Percentiles rank a stretch among this genome's conserved stretches.
Conservation (phyloP, 2,113 vertebrate species). For the Tonatia bakeri region DNA sequence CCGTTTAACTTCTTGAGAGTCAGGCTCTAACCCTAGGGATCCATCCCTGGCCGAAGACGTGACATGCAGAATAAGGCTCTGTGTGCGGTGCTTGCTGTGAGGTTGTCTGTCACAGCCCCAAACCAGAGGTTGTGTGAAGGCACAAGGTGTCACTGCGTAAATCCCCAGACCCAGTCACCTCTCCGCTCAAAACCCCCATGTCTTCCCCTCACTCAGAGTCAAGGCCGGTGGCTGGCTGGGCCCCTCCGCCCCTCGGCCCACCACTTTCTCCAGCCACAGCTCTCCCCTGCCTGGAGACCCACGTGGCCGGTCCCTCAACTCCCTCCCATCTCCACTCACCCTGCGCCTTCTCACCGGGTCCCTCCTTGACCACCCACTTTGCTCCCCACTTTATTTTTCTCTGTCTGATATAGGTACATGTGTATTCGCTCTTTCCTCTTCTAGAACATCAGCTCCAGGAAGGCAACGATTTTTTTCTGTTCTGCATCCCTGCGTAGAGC, state of each 20-base stretch:
- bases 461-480: not conserved
- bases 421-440: not conserved
- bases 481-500: not conserved
- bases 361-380: not conserved
- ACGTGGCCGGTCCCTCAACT: fast-evolving
- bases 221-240: not conserved
- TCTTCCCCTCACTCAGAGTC: not conserved
- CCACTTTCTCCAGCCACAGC: fast-evolving
- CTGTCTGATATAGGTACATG: not conserved
- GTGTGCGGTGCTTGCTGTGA: not conserved
- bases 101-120: not conserved
- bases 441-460: not conserved
- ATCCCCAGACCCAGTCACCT: not conserved
- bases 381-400: not conserved
- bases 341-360: not conserved
- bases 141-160: not conserved
- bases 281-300: not conserved
- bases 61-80: not conserved
- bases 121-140: not conserved
- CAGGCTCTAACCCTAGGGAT: not conserved
- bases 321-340: not conserved
- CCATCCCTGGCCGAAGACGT: not conserved
- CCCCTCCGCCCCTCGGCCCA: too few relatives aligned
- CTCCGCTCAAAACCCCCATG: not conserved
- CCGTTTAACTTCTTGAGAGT: not conserved